Base-by-base conservation (phyloP, 2,888 invertebrate species). In the Mystacides longicornis region DNA sequence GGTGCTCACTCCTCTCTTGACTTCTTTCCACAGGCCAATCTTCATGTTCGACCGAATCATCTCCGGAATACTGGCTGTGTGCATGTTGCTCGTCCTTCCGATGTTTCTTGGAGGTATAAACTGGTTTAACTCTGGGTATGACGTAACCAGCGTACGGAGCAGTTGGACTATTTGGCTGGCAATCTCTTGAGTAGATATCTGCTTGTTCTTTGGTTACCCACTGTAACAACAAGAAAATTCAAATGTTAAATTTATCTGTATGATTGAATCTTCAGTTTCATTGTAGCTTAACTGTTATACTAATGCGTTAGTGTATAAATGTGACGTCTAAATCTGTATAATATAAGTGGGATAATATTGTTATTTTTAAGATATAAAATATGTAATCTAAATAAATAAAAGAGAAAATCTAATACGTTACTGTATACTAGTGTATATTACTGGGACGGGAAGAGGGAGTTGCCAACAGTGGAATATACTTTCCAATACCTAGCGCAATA, bases 191-290 rank as follows among this genome's bases (percentile, higher is more conserved):
- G 68, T 74, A 77, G 55, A 72, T 72, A 7, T 71, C 73, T 52
- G 75, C 75, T 64, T 77, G 76, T 62, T 77, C 76, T 1, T 73
- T 72, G 0, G 76, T 75, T 58, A 77, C 76, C 77, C 77, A 77
- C 77, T 77, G 71, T 11, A 52, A 59, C 37, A 49, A 51, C 33
- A 3, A 14, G 9, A 27, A 49, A 43, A n/a, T 7, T 16, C 19
- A 18, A 9, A 7, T 3, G 5, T 37, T 3, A 31, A 5, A 33
- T 19, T 33, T 33, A 19, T 20, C n/a, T n/a, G n/a, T n/a, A n/a
- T n/a, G n/a, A n/a, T n/a, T n/a, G n/a, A n/a, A n/a, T n/a, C n/a
- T n/a, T n/a, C n/a, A n/a, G n/a, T n/a, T n/a, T n/a, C n/a, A n/a
- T n/a, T n/a, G n/a, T n/a, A n/a, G n/a, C n/a, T n/a, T n/a, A n/a